These are phyloP conservation scores for Sepiola atlantica DNA, from an alignment of 2,888 invertebrate species.

Conservation along the genomic window DNA sequence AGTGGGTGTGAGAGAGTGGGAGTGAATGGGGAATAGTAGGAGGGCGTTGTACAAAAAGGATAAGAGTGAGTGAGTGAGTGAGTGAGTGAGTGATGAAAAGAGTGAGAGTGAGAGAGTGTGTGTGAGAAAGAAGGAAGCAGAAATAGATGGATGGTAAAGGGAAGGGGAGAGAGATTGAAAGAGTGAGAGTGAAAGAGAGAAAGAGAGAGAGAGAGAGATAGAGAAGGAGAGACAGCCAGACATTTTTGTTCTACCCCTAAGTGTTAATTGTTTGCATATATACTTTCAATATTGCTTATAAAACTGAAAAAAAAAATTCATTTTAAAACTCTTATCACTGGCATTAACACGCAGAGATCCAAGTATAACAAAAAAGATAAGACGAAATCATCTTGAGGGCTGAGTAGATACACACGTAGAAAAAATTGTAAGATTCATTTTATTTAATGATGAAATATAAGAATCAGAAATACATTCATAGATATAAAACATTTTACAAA, in stretches of 20 bases:
- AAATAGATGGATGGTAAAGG: background rate
- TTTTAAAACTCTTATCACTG: background rate
- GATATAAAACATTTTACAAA: background rate
- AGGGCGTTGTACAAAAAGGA: background rate
- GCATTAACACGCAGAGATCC: background rate
- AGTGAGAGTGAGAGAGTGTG: background rate
- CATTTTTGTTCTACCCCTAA: no score
- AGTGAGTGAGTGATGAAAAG: background rate
- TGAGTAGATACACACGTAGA: background rate
- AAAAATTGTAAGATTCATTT: background rate
- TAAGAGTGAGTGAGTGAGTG: background rate
- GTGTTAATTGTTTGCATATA: background rate
- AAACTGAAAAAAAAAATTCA: conserved; percentile 32
- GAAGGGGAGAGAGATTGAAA: background rate
- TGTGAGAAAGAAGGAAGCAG: background rate
- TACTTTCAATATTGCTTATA: background rate
- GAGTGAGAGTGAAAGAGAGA: background rate
- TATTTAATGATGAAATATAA: background rate
- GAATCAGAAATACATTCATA: background rate
- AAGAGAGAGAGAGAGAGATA: no score
- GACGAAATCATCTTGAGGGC: background rate
- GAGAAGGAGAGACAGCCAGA: no score
- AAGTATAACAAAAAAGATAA: background rate
- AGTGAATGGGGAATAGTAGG: background rate
- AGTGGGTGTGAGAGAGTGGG: background rate